phyloP scores from a whole-genome alignment of 2,797 vertebrate genomes.

The Diceros bicornis region DNA sequence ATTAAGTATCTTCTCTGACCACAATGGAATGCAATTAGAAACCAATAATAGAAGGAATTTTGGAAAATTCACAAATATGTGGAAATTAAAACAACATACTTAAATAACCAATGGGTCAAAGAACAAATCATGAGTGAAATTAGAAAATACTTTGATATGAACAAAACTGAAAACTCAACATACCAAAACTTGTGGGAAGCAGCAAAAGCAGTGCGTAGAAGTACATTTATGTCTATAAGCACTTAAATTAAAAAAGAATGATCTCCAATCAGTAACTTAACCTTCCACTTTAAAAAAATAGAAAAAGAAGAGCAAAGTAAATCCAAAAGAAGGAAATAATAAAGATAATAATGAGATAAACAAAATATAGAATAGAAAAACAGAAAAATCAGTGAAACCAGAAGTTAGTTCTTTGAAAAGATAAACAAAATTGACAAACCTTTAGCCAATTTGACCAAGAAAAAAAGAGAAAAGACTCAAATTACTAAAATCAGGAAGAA shows the following conservation, averaged over 20 bases:
- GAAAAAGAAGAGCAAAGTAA: too few species aligned
- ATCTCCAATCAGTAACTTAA: background rate
- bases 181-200: background rate
- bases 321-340: too few species aligned
- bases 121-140: background rate
- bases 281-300: background rate
- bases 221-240: background rate
- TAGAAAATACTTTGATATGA: background rate
- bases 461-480: background rate
- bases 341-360: too few species aligned
- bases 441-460: background rate
- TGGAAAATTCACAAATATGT: too few species aligned
- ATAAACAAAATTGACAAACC: background rate
- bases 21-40: too few species aligned
- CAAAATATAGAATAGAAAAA: background rate
- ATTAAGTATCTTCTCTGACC: too few species aligned
- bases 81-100: too few species aligned
- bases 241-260: background rate
- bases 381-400: background rate
- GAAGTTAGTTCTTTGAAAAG: background rate
- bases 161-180: background rate
- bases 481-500: background rate
- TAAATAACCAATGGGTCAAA: too few species aligned
- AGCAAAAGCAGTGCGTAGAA: background rate
- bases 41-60: too few species aligned